Conservation (phyloP, 2,113 vertebrate species). For the Chaetodon auriga region DNA sequence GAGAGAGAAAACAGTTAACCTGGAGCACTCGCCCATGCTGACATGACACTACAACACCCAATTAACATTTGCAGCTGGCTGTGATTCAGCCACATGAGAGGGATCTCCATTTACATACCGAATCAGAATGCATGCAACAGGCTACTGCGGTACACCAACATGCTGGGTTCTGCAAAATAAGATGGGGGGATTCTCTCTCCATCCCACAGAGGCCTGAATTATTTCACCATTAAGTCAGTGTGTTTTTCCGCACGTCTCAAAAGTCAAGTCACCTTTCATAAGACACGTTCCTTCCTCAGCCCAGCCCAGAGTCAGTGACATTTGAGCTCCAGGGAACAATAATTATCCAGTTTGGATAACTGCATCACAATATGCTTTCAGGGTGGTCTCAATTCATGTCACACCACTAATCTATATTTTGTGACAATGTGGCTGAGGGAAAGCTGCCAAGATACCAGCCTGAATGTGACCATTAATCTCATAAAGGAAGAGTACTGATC, state of each 20-base stretch:
- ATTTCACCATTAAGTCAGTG: conserved; percentile 7
- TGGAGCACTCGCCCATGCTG: conserved; percentile 56
- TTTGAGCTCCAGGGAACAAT: conserved; percentile 39
- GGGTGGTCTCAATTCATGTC: conserved; percentile 39
- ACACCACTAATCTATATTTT: conserved; percentile 42
- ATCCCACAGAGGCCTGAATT: neutral
- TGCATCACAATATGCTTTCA: conserved; percentile 28
- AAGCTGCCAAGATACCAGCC: conserved; percentile 19
- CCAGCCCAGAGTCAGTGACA: conserved; percentile 27
- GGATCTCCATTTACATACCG: conserved; percentile 46
- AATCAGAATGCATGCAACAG: conserved; percentile 69
- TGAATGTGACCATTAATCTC: conserved; percentile 25
- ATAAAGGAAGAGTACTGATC: conserved; percentile 18
- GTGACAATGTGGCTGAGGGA: conserved; percentile 24
- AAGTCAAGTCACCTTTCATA: neutral
- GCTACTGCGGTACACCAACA: conserved; percentile 30
- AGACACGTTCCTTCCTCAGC: neutral
- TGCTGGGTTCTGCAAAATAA: conserved; percentile 15
- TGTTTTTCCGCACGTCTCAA: neutral
- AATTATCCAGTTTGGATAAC: conserved; percentile 25
- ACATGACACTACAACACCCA: conserved; percentile 74
- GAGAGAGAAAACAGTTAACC: conserved; percentile 66
- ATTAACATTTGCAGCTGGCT: conserved; percentile 72
- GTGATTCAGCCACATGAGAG: conserved; percentile 60
- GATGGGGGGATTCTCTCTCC: neutral